Conservation (phyloP, 1,140 invertebrate genomes). For the Pseudomyrmex dendroicus region DNA sequence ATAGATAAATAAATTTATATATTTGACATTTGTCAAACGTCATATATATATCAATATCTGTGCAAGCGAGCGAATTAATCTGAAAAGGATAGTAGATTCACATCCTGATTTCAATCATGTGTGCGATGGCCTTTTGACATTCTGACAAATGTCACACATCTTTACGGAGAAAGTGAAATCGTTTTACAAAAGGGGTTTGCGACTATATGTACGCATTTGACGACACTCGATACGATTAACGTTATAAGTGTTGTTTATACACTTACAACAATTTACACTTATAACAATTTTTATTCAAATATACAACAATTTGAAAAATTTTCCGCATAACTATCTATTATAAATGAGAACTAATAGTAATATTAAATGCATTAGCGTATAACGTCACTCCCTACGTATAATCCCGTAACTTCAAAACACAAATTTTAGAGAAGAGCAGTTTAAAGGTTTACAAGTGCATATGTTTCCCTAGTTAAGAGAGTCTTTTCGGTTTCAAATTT, state of each 20-base stretch:
- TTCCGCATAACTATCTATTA: too few relatives aligned
- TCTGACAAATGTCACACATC: conserved; percentile 66
- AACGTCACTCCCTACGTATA: too few relatives aligned
- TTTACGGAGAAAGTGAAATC: conserved; percentile 10
- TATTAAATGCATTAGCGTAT: too few relatives aligned
- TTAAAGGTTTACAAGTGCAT: too few relatives aligned
- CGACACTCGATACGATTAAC: conserved; percentile 14
- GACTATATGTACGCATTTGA: not conserved
- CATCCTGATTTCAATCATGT: conserved; percentile 1
- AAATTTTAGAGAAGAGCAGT: too few relatives aligned
- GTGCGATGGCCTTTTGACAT: conserved; percentile 53
- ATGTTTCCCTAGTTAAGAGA: too few relatives aligned
- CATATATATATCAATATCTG: not conserved
- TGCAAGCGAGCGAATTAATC: not conserved
- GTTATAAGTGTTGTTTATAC: not conserved
- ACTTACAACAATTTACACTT: too few relatives aligned
- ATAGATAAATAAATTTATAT: conserved; percentile 17
- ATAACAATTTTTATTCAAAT: too few relatives aligned
- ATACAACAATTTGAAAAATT: too few relatives aligned
- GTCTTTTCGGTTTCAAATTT: too few relatives aligned
- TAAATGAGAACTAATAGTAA: too few relatives aligned
- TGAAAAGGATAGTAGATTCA: conserved; percentile 21
- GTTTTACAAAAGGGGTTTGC: conserved; percentile 2
- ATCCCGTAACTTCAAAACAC: too few relatives aligned
- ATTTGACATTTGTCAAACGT: conserved; percentile 15